These are phyloP conservation scores for Neomonachus schauinslandi DNA, from an alignment of 2,113 vertebrate genomes.

Conservation along the genomic window DNA sequence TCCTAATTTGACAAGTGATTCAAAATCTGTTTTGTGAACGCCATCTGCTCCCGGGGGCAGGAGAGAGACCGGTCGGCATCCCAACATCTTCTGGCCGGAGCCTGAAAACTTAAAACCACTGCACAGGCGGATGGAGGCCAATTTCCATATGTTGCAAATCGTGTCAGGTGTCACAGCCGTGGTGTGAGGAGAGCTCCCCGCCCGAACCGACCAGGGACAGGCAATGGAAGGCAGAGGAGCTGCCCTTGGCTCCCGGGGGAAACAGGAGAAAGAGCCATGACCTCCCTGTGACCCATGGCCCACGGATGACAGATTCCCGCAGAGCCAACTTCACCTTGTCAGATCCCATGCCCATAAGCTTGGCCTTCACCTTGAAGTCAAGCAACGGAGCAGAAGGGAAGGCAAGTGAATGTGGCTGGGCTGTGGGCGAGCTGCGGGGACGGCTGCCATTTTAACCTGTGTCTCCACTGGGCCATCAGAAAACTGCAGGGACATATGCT, in stretches of 20 bases:
- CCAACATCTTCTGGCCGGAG: conserved; percentile 55
- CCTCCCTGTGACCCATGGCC: conserved; percentile 22
- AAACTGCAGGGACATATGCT: neutral
- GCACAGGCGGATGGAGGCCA: neutral
- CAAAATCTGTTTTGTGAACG: conserved; percentile 49
- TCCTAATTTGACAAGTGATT: conserved; percentile 54
- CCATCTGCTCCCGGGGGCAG: neutral
- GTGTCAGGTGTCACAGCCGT: conserved; percentile 37
- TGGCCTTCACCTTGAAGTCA: neutral
- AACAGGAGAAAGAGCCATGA: conserved; percentile 2
- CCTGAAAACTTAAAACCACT: conserved; percentile 39
- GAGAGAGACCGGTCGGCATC: conserved; percentile 47
- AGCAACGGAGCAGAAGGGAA: neutral
- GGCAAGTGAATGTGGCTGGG: neutral
- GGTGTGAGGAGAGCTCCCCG: conserved; percentile 21
- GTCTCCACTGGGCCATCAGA: neutral
- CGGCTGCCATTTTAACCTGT: fast-evolving
- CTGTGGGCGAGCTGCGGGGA: fast-evolving
- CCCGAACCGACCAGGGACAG: conserved; percentile 13
- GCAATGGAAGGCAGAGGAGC: neutral
- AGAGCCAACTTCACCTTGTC: neutral
- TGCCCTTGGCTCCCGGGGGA: neutral
- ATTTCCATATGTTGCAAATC: conserved; percentile 74
- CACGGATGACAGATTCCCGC: neutral
- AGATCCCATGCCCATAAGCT: neutral